A percentile compares a stretch with the other conserved stretches of the same genome.
Conservation (phyloP, 2,888 invertebrate genomes). For the Drosophila acutilabella region DNA sequence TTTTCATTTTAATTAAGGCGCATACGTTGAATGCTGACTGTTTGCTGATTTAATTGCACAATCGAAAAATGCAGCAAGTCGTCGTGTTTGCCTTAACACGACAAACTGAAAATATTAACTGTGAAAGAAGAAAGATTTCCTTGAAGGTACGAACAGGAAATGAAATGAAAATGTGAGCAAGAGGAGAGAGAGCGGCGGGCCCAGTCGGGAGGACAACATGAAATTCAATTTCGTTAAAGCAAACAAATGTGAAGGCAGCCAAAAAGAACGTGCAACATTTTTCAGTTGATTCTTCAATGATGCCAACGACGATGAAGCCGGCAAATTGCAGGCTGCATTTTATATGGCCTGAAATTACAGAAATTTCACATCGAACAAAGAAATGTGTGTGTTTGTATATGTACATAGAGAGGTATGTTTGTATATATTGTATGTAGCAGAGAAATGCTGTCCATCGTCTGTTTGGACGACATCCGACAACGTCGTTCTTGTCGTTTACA, state of each 20-base stretch:
- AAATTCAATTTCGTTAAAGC: slow-evolving; percentile 78
- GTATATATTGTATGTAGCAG: slow-evolving; percentile 19
- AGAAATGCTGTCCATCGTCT: slow-evolving; percentile 15
- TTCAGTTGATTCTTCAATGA: slow-evolving; percentile 59
- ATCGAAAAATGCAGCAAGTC: slow-evolving; percentile 68
- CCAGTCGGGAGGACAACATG: slow-evolving; percentile 48
- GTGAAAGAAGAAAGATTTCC: slow-evolving; percentile 8
- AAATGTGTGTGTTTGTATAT: not conserved
- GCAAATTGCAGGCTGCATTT: slow-evolving; percentile 77
- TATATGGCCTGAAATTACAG: slow-evolving; percentile 75
- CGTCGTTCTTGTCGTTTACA: slow-evolving; percentile 40
- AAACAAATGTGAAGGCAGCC: slow-evolving; percentile 60
- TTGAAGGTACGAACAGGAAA: not conserved
- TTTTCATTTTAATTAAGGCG: slow-evolving; percentile 75
- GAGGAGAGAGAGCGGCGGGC: not conserved
- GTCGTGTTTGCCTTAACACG: slow-evolving; percentile 69
- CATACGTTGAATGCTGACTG: slow-evolving; percentile 59
- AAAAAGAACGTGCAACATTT: slow-evolving; percentile 46
- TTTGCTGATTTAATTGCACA: slow-evolving; percentile 79
- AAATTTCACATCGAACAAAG: slow-evolving; percentile 11
- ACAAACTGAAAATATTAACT: slow-evolving; percentile 71
- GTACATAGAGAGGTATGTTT: not conserved
- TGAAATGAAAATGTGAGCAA: not conserved
- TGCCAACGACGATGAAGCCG: slow-evolving; percentile 51
- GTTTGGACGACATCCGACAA: slow-evolving; percentile 68